Percentiles rank a stretch among this genome's conserved stretches.
Evolutionary conservation across 2,113 vertebrate species (phyloP).

Genomic region (Austrofundulus limnaeus): DNA sequence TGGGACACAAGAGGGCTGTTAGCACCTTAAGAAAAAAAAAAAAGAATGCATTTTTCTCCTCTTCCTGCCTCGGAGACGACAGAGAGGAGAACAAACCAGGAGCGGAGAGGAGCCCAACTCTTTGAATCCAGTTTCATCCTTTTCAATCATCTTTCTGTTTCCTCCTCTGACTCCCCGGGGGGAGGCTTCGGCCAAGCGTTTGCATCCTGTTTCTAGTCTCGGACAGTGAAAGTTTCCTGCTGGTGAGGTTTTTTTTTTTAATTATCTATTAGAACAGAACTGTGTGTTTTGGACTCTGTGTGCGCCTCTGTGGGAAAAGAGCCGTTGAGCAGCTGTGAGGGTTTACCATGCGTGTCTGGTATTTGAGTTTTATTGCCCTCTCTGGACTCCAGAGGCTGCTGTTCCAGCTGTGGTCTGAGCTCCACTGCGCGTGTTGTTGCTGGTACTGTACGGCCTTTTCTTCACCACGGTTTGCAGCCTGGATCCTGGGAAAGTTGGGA

Average conservation of each 20-base stretch:
- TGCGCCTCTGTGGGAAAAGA: constrained; percentile 21
- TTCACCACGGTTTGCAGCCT: too few relatives aligned
- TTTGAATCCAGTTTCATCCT: constrained; percentile 33
- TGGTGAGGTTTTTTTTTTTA: constrained; percentile 37
- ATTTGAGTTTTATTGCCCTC: constrained; percentile 72
- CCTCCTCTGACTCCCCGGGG: constrained; percentile 23
- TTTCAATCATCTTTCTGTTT: constrained; percentile 34
- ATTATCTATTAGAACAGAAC: too few relatives aligned
- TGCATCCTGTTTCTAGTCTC: constrained; percentile 60
- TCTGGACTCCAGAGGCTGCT: constrained; percentile 62
- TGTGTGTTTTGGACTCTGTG: constrained; percentile 4
- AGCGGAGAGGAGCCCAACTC: constrained; percentile 24
- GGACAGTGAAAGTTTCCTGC: constrained; percentile 49
- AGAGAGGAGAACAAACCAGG: constrained; percentile 31
- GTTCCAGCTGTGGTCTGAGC: constrained; percentile 55
- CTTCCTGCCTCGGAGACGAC: constrained; percentile 50
- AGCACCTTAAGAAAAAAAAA: constrained; percentile 72
- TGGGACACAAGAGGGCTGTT: constrained; percentile 51
- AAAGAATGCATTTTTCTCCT: constrained; percentile 71
- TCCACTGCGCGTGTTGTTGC: constrained; percentile 39
- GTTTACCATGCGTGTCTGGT: constrained; percentile 68
- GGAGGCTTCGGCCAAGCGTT: constrained; percentile 37
- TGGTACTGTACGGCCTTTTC: constrained; percentile 24
- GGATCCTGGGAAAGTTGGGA: too few relatives aligned
- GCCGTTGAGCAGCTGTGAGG: constrained; percentile 62